Evolutionary conservation across 2,113 vertebrate species (phyloP).

Genomic region (Salminus brasiliensis): DNA sequence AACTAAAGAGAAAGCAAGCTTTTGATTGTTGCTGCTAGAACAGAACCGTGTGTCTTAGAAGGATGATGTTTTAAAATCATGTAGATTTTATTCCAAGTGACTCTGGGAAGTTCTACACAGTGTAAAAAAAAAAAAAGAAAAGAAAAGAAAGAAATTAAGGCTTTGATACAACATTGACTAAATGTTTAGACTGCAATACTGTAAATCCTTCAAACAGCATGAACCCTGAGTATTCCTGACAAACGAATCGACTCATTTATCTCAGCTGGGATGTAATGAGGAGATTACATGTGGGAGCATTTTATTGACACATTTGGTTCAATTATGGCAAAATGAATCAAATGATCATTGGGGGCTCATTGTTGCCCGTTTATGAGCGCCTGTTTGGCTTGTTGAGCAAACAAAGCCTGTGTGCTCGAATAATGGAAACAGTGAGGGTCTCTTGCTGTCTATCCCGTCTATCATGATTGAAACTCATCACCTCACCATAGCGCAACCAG

Average conservation of each 20-base stretch:
- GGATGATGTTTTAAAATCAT: background rate
- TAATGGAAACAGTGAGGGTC: slow-evolving; percentile 72
- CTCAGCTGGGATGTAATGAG: slow-evolving; percentile 25
- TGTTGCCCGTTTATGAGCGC: background rate
- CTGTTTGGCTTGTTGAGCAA: slow-evolving; percentile 45
- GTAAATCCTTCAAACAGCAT: slow-evolving; percentile 4
- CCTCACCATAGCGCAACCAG: slow-evolving; percentile 9
- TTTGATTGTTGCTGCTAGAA: background rate
- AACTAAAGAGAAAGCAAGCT: background rate
- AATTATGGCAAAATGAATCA: slow-evolving; percentile 15
- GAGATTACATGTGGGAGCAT: background rate
- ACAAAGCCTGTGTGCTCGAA: slow-evolving; percentile 65
- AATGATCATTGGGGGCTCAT: slow-evolving; percentile 23
- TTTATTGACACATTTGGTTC: background rate
- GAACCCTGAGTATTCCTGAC: background rate
- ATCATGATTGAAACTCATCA: slow-evolving; percentile 52
- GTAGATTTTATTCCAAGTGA: background rate
- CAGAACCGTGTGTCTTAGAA: background rate
- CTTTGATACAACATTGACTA: background rate
- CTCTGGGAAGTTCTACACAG: background rate
- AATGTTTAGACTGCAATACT: background rate
- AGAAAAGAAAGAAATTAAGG: too few species aligned
- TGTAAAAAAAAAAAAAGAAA: background rate
- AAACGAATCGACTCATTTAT: slow-evolving; percentile 24
- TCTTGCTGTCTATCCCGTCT: slow-evolving; percentile 54